Conservation (phyloP, 2,113 vertebrate species). For the Noturus placidus region DNA sequence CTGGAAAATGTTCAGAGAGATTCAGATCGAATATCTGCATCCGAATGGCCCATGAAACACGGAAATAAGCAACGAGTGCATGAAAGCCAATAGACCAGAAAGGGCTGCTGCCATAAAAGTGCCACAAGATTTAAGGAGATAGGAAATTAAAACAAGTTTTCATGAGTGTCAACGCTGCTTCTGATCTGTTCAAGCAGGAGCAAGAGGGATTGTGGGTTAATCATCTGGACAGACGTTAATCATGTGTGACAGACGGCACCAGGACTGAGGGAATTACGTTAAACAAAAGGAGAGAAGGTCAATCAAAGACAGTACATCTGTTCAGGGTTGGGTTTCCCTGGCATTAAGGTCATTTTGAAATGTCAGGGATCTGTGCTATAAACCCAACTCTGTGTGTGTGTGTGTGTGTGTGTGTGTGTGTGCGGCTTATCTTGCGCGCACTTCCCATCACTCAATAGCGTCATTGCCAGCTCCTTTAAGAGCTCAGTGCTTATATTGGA, state of each 20-base stretch:
- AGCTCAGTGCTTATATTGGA: neutral
- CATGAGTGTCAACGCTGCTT: neutral
- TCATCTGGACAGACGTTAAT: neutral
- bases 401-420: neutral
- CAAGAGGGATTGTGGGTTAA: neutral
- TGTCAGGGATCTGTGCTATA: neutral
- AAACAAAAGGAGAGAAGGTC: neutral
- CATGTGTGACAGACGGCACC: neutral
- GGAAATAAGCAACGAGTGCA: neutral
- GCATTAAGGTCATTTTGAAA: neutral
- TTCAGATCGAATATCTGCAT: neutral
- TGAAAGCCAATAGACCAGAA: neutral
- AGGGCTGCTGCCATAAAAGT: neutral
- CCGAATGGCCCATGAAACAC: neutral
- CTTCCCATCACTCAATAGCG: neutral
- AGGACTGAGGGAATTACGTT: neutral
- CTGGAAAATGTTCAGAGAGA: neutral
- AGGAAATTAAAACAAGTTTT: neutral
- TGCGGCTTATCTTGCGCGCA: neutral
- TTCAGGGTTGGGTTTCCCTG: neutral
- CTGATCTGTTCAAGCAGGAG: neutral
- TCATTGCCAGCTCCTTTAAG: constrained; percentile 6
- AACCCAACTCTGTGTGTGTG: neutral
- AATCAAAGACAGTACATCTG: neutral
- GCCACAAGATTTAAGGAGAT: neutral